A percentile compares a stretch with the other conserved stretches of the same genome.
Evolutionary conservation across 2,113 vertebrate species (phyloP).

Genomic region (Takifugu bimaculatus): DNA sequence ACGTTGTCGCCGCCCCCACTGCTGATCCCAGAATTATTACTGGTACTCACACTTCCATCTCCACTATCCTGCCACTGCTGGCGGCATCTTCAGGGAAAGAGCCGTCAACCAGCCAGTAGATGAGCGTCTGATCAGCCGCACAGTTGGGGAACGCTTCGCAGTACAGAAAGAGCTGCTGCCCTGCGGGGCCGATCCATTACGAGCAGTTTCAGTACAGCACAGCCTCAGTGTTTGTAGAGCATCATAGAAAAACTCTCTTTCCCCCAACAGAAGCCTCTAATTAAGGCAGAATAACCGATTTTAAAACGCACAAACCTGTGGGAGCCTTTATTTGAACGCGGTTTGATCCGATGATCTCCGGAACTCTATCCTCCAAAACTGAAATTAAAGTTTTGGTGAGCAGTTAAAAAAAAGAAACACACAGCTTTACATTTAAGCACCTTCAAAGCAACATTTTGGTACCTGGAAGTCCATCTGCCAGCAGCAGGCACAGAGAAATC

Average conservation of each 20-base stretch:
- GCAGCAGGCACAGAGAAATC: slow-evolving; percentile 38
- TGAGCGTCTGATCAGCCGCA: slow-evolving; percentile 45
- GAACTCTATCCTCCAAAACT: slow-evolving; percentile 33
- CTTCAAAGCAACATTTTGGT: neutral
- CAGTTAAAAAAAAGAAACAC: neutral
- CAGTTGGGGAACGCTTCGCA: slow-evolving; percentile 50
- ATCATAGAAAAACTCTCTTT: too few relatives aligned
- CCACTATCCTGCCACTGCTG: slow-evolving; percentile 48
- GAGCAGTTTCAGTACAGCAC: neutral
- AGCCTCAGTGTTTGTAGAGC: too few relatives aligned
- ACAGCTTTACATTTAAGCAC: neutral
- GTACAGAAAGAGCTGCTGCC: slow-evolving; percentile 41
- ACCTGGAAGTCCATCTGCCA: slow-evolving; percentile 51
- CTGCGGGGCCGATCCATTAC: slow-evolving; percentile 31
- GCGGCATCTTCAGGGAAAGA: slow-evolving; percentile 70
- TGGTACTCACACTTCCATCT: slow-evolving; percentile 67
- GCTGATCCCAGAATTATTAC: neutral
- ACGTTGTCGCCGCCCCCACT: neutral
- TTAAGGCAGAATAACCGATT: neutral
- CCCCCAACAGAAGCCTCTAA: too few relatives aligned
- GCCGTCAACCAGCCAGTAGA: slow-evolving; percentile 81
- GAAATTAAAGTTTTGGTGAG: slow-evolving; percentile 11
- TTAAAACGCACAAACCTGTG: slow-evolving; percentile 41
- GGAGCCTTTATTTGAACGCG: slow-evolving; percentile 2
- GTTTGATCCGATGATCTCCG: slow-evolving; percentile 49